Evolutionary conservation across 2,797 vertebrate genomes (phyloP), one percentile per base, ranked within the genome.

Genomic region (Sebastolobus alascanus): DNA sequence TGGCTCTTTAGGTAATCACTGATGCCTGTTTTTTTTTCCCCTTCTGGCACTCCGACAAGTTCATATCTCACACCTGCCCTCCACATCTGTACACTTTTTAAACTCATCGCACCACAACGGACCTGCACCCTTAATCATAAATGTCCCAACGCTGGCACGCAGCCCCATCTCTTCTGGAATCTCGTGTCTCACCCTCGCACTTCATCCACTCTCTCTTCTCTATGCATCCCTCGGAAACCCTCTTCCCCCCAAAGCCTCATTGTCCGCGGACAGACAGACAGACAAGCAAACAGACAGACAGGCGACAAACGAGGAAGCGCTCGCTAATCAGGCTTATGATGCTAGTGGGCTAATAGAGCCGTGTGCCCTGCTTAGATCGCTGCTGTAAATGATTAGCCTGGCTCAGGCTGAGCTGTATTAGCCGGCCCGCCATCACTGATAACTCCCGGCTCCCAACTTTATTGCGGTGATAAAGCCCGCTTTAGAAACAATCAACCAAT

Each of bases 311-410:
- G 37, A 64, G 75, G 85, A 64, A 86, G 79, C 64, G 10, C 67
- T 80, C 64, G 95, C 96, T 98, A 97, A 98, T 98, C 97, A 97
- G 97, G 96, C 96, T 97, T 96, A 96, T 96, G 96, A 88, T 96
- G 95, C 96, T 95, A 95, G 95, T 95, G 96, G 95, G 96, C 96
- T 97, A 97, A 98, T 96, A 96, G 84, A 94, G 81, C 84, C 20
- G 8, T 85, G 92, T 92, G 92, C 92, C 87, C 92, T 61, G 88
- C 93, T 94, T 92, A 89, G 91, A 77, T 91, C 58, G 94, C 94
- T 80, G 95, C 95, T 96, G 97, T 97, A 97, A 98, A 97, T 97
- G 97, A 98, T 93, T 92, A 90, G 86, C 85, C 54, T 8, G 86
- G 85, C 87, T 96, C 93, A 91, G 96, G 84, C 89, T 92, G 84